A percentile compares a stretch with the other conserved stretches of the same genome.
These are phyloP conservation scores for Gymnorhina tibicen DNA, from an alignment of 2,113 vertebrate genomes.

Conservation along the genomic window DNA sequence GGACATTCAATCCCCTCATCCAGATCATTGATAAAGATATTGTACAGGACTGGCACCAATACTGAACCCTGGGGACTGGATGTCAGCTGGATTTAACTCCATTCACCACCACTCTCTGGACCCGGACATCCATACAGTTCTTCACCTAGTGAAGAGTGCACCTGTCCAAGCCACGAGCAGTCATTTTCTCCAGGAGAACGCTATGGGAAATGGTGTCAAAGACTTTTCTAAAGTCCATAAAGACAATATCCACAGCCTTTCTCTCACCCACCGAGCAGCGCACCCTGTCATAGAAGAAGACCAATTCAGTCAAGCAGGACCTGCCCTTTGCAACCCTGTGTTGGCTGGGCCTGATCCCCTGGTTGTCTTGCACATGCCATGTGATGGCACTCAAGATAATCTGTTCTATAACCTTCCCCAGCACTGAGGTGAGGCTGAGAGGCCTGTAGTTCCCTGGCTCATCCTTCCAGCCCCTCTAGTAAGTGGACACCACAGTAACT, in stretches of 20 bases:
- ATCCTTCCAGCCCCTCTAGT: neutral
- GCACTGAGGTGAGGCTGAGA: neutral
- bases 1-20: neutral
- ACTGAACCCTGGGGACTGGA: neutral
- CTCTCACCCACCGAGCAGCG: neutral
- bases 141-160: neutral
- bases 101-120: neutral
- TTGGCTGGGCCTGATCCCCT: neutral
- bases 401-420: neutral
- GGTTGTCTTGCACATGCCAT: no score
- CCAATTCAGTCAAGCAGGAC: neutral
- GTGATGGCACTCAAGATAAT: neutral
- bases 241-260: neutral
- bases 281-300: neutral
- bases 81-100: neutral
- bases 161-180: neutral
- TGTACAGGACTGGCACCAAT: neutral
- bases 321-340: neutral
- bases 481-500: neutral
- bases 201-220: neutral
- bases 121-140: accelerated
- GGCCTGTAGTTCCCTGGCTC: neutral
- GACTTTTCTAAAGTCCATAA: neutral
- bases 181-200: neutral
- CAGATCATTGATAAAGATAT: neutral